phyloP scores from a whole-genome alignment of 1,140 invertebrate genomes.

The Pseudomyrmex cubaensis region DNA sequence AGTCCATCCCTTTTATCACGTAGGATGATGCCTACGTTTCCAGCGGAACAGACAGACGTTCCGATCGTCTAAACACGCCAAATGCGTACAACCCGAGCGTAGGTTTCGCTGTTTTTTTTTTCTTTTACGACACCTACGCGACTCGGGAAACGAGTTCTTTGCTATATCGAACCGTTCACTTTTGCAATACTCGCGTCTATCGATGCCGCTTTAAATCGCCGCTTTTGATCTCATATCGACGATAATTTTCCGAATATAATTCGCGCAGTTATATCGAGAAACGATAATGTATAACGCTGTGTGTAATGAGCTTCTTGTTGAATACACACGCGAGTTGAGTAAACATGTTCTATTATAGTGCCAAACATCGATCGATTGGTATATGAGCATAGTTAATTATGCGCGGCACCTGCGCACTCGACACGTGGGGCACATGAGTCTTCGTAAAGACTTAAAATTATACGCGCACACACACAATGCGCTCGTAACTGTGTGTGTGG shows the following conservation, averaged over 20 bases:
- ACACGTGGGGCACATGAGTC: neutral
- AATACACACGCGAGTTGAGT: neutral
- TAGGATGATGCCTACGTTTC: constrained; percentile 20
- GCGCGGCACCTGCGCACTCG: neutral
- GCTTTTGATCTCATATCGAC: neutral
- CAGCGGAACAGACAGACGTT: neutral
- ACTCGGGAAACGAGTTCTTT: constrained; percentile 16
- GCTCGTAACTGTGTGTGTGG: neutral
- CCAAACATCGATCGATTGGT: neutral
- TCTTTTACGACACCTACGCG: constrained; percentile 19
- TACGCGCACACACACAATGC: too few species aligned
- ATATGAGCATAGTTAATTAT: neutral
- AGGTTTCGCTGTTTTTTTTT: neutral
- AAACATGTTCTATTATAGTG: neutral
- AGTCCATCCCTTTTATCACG: constrained; percentile 11
- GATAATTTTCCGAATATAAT: too few species aligned
- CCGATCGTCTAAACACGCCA: constrained; percentile 1
- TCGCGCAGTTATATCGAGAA: neutral
- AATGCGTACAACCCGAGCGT: constrained; percentile 14
- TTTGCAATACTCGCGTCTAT: constrained; percentile 19
- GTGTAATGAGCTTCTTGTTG: constrained; percentile 5
- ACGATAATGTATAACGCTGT: neutral
- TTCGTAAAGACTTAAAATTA: neutral
- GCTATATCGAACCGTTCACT: constrained; percentile 21
- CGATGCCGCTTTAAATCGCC: neutral